Percentiles rank a stretch among this genome's conserved stretches.
These are phyloP conservation scores for Graphium colonna DNA, from an alignment of 2,888 invertebrate species.

Conservation along the genomic window DNA sequence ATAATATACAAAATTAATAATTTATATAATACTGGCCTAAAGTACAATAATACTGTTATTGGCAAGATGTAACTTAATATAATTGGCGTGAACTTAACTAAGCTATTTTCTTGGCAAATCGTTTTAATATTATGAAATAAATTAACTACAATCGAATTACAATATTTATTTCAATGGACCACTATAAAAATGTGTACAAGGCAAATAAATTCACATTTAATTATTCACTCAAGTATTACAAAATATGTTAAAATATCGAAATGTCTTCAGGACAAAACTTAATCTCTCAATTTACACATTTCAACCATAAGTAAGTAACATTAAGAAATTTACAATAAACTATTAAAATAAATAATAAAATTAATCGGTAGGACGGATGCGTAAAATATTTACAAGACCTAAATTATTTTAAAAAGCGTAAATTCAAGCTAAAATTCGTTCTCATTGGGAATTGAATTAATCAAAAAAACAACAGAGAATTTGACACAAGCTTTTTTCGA, in stretches of 20 bases:
- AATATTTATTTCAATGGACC: constrained; percentile 1
- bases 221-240: too few relatives aligned
- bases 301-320: neutral
- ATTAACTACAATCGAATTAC: neutral
- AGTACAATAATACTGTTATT: constrained; percentile 57
- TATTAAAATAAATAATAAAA: constrained; percentile 30
- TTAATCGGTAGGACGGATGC: constrained; percentile 71
- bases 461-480: too few relatives aligned
- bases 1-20: constrained; percentile 15
- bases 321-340: constrained; percentile 15
- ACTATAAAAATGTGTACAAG: constrained; percentile 5
- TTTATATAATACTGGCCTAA: constrained; percentile 28
- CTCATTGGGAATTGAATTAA: neutral
- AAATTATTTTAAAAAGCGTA: constrained; percentile 30
- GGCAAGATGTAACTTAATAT: constrained; percentile 60
- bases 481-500: neutral
- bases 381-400: constrained; percentile 33
- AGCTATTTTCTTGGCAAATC: neutral
- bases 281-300: too few relatives aligned
- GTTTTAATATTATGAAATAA: too few relatives aligned
- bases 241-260: too few relatives aligned
- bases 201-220: constrained; percentile 18
- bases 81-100: constrained; percentile 11
- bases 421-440: neutral
- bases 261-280: too few relatives aligned